These are phyloP conservation scores for Gerris lacustris DNA, from an alignment of 2,888 invertebrate species.

Conservation along the genomic window DNA sequence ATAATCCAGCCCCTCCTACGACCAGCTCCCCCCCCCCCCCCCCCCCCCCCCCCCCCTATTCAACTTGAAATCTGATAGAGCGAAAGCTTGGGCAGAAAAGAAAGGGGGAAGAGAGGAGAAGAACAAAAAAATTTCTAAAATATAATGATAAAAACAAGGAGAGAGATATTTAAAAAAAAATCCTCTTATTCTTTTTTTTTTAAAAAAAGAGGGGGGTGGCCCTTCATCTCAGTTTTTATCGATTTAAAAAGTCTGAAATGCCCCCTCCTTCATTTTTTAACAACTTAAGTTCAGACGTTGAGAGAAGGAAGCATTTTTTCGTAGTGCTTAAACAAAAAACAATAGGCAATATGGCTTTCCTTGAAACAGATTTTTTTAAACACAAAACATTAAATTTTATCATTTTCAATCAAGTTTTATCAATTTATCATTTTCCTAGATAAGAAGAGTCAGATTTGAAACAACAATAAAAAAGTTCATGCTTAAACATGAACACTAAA, in stretches of 20 bases:
- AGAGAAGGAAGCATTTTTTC: neutral
- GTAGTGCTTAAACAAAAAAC: neutral
- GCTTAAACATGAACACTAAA: no score
- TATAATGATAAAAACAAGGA: neutral
- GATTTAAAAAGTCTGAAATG: neutral
- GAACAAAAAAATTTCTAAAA: neutral
- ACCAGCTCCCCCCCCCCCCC: neutral
- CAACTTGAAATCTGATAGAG: neutral
- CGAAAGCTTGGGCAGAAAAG: neutral
- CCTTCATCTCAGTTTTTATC: no score
- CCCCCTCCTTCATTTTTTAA: neutral
- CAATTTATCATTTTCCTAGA: no score
- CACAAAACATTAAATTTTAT: neutral
- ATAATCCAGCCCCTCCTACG: neutral
- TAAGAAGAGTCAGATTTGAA: no score
- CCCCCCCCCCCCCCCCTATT: neutral
- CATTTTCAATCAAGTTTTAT: no score
- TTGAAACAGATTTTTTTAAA: neutral
- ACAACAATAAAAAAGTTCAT: no score
- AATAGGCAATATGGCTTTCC: neutral
- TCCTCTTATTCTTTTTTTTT: neutral
- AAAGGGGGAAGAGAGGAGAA: neutral
- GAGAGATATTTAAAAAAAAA: neutral
- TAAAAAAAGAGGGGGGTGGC: no score
- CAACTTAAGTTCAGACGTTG: neutral